Percentiles rank a stretch among this genome's conserved stretches.
Conservation (phyloP, 2,113 vertebrate genomes). For the Brachyhypopomus occidentalis region DNA sequence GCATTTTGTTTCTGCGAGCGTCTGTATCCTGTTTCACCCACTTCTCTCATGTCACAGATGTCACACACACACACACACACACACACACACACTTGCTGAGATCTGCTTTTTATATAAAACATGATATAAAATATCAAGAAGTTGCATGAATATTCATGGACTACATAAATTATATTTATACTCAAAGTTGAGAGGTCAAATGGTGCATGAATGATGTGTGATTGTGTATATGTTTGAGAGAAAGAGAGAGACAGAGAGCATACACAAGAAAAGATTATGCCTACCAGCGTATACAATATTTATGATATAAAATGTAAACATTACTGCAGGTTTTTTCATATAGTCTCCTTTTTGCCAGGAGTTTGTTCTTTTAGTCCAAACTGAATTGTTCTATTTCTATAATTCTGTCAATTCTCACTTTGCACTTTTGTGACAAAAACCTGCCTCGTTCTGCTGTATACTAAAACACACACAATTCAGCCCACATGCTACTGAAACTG, state of each 20-base stretch:
- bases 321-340: background rate
- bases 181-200: constrained; percentile 12
- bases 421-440: background rate
- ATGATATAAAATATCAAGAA: constrained; percentile 5
- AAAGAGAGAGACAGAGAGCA: background rate
- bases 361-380: background rate
- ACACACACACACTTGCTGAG: background rate
- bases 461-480: background rate
- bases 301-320: constrained; percentile 21
- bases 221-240: background rate
- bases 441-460: background rate
- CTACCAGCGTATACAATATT: background rate
- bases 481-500: no score
- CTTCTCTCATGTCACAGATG: background rate
- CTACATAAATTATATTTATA: constrained; percentile 2
- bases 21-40: no score
- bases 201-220: background rate
- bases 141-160: background rate
- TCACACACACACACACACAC: background rate
- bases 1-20: no score
- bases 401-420: constrained; percentile 3
- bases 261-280: background rate
- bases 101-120: no score
- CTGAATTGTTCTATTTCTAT: constrained; percentile 1
- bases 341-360: background rate